phyloP scores from a whole-genome alignment of 2,113 vertebrate genomes.

The Oophaga pumilio region DNA sequence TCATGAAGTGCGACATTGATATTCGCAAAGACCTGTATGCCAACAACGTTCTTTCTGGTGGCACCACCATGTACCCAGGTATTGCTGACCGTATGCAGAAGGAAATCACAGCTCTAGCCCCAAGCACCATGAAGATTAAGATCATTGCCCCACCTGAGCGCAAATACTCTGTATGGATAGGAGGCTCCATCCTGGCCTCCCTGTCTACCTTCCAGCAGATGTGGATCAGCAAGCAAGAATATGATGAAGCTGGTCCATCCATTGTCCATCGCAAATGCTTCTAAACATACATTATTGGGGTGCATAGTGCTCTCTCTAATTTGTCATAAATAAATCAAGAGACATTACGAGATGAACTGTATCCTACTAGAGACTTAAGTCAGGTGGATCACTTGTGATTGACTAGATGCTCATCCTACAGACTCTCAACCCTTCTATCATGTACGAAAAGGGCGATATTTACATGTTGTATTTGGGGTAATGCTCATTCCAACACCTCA shows the following conservation, averaged over 20 bases:
- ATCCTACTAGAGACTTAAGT: conserved; percentile 5
- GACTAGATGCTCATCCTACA: neutral
- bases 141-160: conserved; percentile 74
- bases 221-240: conserved; percentile 83
- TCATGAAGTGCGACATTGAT: conserved; percentile 88
- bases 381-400: conserved; percentile 4
- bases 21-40: conserved; percentile 75
- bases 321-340: neutral
- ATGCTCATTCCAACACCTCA: conserved; percentile 27
- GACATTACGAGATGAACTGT: conserved; percentile 9
- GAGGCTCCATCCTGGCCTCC: conserved; percentile 71
- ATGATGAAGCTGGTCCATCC: conserved; percentile 61
- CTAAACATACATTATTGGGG: neutral
- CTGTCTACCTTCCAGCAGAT: conserved; percentile 82
- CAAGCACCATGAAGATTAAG: conserved; percentile 86
- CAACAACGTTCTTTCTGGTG: conserved; percentile 78
- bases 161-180: conserved; percentile 64
- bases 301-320: neutral
- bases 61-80: conserved; percentile 82
- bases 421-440: neutral
- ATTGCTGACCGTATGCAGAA: conserved; percentile 81
- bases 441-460: neutral
- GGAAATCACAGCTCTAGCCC: conserved; percentile 80
- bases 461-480: neutral
- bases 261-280: conserved; percentile 52